phyloP scores from a whole-genome alignment of 1,140 invertebrate genomes.

The Bathynomus jamesi region DNA sequence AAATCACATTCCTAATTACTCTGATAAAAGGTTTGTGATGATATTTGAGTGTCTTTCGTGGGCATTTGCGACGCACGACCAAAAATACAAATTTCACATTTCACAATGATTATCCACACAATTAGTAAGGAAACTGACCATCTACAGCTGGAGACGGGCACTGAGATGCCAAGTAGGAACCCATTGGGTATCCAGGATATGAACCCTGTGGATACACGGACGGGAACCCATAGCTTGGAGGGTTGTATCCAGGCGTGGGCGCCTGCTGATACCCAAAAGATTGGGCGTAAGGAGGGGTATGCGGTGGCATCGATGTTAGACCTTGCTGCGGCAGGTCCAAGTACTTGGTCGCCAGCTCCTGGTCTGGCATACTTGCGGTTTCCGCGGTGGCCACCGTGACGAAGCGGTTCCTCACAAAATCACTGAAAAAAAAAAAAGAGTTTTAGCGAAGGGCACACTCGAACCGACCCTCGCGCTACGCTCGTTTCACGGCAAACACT shows the following conservation, averaged over 20 bases:
- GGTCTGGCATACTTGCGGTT: slow-evolving; percentile 32
- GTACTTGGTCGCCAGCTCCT: slow-evolving; percentile 35
- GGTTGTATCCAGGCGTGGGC: slow-evolving; percentile 34
- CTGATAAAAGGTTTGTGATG: too few relatives aligned
- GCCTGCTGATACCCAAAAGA: slow-evolving; percentile 34
- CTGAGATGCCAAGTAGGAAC: slow-evolving; percentile 28
- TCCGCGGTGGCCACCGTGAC: slow-evolving; percentile 32
- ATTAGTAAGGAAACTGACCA: slow-evolving; percentile 34
- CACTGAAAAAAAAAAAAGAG: not conserved
- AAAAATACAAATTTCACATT: too few relatives aligned
- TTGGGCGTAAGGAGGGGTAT: slow-evolving; percentile 36
- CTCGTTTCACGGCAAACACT: not conserved
- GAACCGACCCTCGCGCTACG: not conserved
- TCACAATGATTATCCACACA: too few relatives aligned
- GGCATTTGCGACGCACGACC: too few relatives aligned
- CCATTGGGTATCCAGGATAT: slow-evolving; percentile 34
- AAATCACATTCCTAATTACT: too few relatives aligned
- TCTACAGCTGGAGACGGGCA: slow-evolving; percentile 34
- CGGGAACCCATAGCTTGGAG: slow-evolving; percentile 32
- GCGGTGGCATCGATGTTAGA: slow-evolving; percentile 27
- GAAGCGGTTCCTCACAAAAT: not conserved
- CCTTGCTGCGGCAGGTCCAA: slow-evolving; percentile 31
- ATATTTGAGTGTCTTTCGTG: too few relatives aligned
- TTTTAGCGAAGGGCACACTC: not conserved
- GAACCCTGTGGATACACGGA: slow-evolving; percentile 33